These are phyloP conservation scores for Spialia ferax DNA, from an alignment of 2,888 invertebrate genomes.

Conservation along the genomic window DNA sequence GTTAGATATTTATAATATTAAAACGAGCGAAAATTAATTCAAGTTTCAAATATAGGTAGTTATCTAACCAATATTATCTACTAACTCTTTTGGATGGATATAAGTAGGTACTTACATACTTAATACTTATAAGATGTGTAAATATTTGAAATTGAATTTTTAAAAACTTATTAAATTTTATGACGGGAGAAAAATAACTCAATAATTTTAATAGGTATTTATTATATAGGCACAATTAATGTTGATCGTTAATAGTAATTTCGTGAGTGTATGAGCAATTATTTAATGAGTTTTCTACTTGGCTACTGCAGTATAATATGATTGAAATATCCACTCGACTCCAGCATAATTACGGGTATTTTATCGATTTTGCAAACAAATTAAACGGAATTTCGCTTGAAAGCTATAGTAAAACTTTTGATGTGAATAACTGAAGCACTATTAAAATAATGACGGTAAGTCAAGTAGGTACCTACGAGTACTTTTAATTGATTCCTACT, in stretches of 20 bases:
- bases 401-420: background rate
- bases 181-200: too few species aligned
- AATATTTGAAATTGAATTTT: too few species aligned
- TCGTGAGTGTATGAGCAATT: background rate
- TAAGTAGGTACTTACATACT: too few species aligned
- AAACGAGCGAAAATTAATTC: too few species aligned
- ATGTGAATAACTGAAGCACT: background rate
- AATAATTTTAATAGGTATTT: too few species aligned
- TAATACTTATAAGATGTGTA: too few species aligned
- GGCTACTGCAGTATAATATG: slow-evolving; percentile 15
- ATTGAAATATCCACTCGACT: background rate
- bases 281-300: slow-evolving; percentile 22
- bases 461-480: background rate
- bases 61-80: too few species aligned
- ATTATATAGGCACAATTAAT: background rate
- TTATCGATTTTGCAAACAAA: slow-evolving; percentile 17
- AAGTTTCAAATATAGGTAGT: too few species aligned
- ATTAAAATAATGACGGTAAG: background rate
- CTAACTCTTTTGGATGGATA: too few species aligned
- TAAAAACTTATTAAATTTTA: too few species aligned
- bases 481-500: background rate
- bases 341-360: background rate
- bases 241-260: background rate
- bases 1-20: background rate
- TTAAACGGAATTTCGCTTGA: background rate